Conservation (phyloP, 2,888 invertebrate species). For the Drosophila pegasa region DNA sequence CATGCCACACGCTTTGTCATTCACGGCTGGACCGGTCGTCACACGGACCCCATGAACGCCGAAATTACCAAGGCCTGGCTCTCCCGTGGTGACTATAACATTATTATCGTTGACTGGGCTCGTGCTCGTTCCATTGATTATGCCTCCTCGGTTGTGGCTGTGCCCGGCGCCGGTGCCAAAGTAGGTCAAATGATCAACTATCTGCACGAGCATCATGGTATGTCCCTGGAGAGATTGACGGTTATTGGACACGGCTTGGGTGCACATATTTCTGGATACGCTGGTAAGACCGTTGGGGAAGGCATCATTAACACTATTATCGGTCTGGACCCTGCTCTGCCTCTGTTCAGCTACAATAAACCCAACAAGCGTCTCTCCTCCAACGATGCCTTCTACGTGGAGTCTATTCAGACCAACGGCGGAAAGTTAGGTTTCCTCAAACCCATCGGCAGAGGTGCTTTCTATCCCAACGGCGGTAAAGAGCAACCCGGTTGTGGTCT, state of each 20-base stretch:
- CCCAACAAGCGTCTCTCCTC: conserved; percentile 69
- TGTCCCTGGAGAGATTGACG: conserved; percentile 85
- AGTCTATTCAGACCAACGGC: conserved; percentile 83
- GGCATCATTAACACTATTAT: conserved; percentile 87
- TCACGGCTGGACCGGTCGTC: conserved; percentile 87
- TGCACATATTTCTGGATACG: conserved; percentile 87
- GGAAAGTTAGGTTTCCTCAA: conserved; percentile 79
- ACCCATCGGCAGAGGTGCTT: conserved; percentile 85
- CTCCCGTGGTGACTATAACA: conserved; percentile 86
- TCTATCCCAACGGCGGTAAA: conserved; percentile 86
- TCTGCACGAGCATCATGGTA: conserved; percentile 85
- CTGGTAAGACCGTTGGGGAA: conserved; percentile 86
- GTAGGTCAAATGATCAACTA: conserved; percentile 79
- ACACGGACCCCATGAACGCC: conserved; percentile 82
- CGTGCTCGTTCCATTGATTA: conserved; percentile 87
- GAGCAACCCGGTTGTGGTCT: conserved; percentile 86
- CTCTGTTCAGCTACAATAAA: conserved; percentile 71
- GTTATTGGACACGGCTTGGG: conserved; percentile 87
- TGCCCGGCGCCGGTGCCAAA: conserved; percentile 72
- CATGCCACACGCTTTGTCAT: conserved; percentile 82
- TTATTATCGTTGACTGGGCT: conserved; percentile 87
- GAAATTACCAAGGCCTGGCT: conserved; percentile 85
- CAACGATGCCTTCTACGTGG: conserved; percentile 82
- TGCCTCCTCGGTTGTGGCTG: conserved; percentile 85
- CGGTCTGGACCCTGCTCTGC: conserved; percentile 84